Conservation (phyloP, 2,888 invertebrate species). For the Norana najaformis region DNA sequence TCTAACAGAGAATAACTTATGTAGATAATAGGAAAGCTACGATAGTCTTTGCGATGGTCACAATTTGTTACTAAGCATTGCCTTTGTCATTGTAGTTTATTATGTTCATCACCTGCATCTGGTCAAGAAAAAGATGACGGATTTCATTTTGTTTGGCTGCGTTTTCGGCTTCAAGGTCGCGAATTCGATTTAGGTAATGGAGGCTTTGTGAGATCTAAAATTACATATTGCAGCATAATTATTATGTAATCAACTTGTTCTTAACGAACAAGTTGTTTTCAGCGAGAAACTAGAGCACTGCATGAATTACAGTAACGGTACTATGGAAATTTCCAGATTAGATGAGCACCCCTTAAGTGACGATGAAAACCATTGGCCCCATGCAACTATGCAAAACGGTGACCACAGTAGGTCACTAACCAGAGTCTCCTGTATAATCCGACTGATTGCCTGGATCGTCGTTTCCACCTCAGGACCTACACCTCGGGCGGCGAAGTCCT, state of each 20-base stretch:
- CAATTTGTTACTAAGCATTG: too few relatives aligned
- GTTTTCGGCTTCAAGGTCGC: background rate
- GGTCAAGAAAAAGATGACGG: background rate
- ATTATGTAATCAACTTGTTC: too few relatives aligned
- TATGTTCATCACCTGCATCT: background rate
- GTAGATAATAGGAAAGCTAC: too few relatives aligned
- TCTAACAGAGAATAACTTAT: too few relatives aligned
- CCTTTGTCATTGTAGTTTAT: too few relatives aligned
- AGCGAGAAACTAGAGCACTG: too few relatives aligned
- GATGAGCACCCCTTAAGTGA: too few relatives aligned
- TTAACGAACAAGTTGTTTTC: too few relatives aligned
- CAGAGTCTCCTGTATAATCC: background rate
- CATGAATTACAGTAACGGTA: too few relatives aligned
- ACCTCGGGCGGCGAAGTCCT: background rate
- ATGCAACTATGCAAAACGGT: background rate
- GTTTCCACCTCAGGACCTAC: background rate
- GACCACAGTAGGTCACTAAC: background rate
- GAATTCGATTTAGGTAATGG: background rate
- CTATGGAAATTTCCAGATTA: too few relatives aligned
- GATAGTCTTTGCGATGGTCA: too few relatives aligned
- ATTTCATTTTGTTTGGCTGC: constrained; percentile 14
- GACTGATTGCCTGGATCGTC: background rate
- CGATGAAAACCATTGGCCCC: too few relatives aligned
- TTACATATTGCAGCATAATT: background rate
- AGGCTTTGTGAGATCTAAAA: constrained; percentile 2